phyloP scores from a whole-genome alignment of 2,797 vertebrate species.

The Anabacerthia variegaticeps region DNA sequence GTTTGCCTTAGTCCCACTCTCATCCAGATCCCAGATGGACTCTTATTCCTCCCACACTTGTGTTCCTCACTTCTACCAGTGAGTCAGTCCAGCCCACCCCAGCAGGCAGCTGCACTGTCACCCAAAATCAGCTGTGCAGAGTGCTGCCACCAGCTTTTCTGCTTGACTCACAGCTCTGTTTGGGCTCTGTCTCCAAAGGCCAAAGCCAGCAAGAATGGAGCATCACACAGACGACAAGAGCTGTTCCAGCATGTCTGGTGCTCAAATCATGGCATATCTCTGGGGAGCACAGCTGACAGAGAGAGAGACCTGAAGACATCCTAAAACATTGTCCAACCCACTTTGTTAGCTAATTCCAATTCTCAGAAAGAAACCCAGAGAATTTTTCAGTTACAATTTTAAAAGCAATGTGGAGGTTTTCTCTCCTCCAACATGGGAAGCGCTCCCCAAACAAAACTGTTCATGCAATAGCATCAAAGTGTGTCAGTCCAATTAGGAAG shows the following conservation, averaged over 20 bases:
- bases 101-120: constrained; percentile 40
- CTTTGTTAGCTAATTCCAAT: neutral
- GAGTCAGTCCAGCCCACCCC: constrained; percentile 60
- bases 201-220: neutral
- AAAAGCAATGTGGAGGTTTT: neutral
- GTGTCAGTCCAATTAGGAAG: neutral
- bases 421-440: neutral
- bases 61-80: constrained; percentile 36
- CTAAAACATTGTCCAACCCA: neutral
- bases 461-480: neutral
- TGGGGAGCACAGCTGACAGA: neutral
- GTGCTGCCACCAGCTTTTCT: constrained; percentile 14
- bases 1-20: neutral
- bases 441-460: neutral
- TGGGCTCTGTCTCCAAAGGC: neutral
- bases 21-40: constrained; percentile 55
- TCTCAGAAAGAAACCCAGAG: neutral
- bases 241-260: neutral
- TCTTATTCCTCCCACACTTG: constrained; percentile 44
- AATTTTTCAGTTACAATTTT: neutral
- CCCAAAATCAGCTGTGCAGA: constrained; percentile 51
- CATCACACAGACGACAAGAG: neutral
- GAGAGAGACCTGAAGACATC: neutral
- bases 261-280: neutral
- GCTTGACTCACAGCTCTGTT: constrained; percentile 41